Conservation (phyloP, 2,797 vertebrate genomes). For the Gouania willdenowi region DNA sequence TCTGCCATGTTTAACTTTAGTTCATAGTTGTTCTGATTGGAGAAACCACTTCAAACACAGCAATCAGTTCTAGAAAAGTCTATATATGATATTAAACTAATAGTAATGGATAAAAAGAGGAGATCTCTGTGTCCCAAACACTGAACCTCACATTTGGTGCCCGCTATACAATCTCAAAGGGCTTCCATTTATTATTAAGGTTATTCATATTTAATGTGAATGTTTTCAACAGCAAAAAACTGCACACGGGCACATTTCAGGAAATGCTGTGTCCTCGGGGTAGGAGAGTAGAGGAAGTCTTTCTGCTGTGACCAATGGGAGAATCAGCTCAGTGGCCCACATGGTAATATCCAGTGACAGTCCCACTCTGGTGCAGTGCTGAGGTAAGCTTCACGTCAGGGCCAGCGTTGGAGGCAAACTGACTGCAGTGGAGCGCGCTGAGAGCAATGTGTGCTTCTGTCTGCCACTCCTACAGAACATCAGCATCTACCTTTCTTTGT, state of each 20-base stretch:
- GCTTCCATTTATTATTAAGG: slow-evolving; percentile 57
- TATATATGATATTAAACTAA: slow-evolving; percentile 5
- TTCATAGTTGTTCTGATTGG: too few species aligned
- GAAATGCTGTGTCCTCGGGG: slow-evolving; percentile 33
- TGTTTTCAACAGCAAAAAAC: slow-evolving; percentile 35
- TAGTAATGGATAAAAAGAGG: too few species aligned
- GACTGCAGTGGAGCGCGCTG: slow-evolving; percentile 26
- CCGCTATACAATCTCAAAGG: slow-evolving; percentile 35
- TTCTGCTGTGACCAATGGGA: slow-evolving; percentile 36
- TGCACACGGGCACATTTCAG: slow-evolving; percentile 47
- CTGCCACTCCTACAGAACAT: slow-evolving; percentile 1
- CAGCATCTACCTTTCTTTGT: not conserved
- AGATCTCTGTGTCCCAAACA: slow-evolving; percentile 37
- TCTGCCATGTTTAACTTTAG: slow-evolving; percentile 18
- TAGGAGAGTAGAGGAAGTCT: slow-evolving; percentile 25
- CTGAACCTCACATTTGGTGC: slow-evolving; percentile 11
- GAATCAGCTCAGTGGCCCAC: slow-evolving; percentile 47
- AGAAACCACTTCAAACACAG: too few species aligned
- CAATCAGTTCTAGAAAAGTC: slow-evolving; percentile 8
- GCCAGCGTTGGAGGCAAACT: slow-evolving; percentile 34
- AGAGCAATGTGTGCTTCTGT: slow-evolving; percentile 2
- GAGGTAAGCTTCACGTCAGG: slow-evolving; percentile 54
- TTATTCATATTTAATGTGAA: slow-evolving; percentile 70
- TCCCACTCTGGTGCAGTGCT: slow-evolving; percentile 58
- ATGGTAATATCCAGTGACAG: slow-evolving; percentile 69